Percentiles rank a stretch among this genome's conserved stretches.
phyloP scores from a whole-genome alignment of 2,888 invertebrate species.

The Lasiommata megera region DNA sequence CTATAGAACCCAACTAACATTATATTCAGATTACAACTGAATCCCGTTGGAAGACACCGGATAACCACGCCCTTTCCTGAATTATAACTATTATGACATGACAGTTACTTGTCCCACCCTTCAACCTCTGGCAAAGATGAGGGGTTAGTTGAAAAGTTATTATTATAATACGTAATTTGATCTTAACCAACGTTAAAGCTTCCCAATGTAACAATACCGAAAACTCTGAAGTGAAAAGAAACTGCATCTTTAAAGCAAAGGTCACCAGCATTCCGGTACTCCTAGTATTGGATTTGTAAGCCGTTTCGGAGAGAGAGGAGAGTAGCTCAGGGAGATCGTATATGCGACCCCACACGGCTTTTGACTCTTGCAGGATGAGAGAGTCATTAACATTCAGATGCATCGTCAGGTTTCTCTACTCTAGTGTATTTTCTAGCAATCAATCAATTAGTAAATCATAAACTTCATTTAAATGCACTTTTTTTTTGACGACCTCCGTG shows the following conservation, averaged over 20 bases:
- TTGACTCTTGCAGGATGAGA: no score
- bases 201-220: not conserved
- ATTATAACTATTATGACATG: conserved; percentile 43
- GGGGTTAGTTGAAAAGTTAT: conserved; percentile 27
- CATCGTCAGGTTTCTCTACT: no score
- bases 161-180: conserved; percentile 30
- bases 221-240: not conserved
- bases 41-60: conserved; percentile 64
- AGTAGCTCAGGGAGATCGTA: no score
- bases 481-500: no score
- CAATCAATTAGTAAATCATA: no score
- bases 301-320: no score
- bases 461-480: no score
- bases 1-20: conserved; percentile 50
- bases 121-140: conserved; percentile 42
- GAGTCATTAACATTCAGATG: no score
- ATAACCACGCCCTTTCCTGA: conserved; percentile 75
- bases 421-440: no score
- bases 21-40: conserved; percentile 56
- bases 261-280: not conserved
- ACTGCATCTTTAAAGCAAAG: no score
- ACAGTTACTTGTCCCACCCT: conserved; percentile 59
- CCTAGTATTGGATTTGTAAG: no score
- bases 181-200: not conserved
- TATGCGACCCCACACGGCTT: no score